A percentile compares a stretch with the other conserved stretches of the same genome.
phyloP scores from a whole-genome alignment of 1,140 invertebrate species.

The Phocides pigmalion region DNA sequence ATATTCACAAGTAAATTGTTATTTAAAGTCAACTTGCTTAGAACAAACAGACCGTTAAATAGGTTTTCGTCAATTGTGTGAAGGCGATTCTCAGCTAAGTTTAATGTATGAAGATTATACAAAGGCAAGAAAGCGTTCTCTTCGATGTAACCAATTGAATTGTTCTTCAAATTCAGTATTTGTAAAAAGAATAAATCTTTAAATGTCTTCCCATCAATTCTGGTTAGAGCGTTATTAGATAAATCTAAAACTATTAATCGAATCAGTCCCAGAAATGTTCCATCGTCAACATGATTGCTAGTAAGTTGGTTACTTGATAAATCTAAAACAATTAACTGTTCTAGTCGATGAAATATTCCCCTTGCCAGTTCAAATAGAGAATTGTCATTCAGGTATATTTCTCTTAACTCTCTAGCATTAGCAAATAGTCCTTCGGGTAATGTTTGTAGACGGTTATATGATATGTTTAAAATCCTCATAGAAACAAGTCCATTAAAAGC shows the following conservation, averaged over 20 bases:
- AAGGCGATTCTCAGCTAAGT: constrained; percentile 93
- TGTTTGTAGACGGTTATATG: constrained; percentile 90
- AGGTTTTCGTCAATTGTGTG: constrained; percentile 91
- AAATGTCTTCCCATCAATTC: constrained; percentile 93
- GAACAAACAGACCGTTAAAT: constrained; percentile 93
- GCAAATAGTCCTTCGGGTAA: constrained; percentile 92
- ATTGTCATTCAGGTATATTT: constrained; percentile 93
- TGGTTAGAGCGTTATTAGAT: constrained; percentile 92
- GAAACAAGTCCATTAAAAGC: constrained; percentile 90
- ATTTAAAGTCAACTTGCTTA: constrained; percentile 93
- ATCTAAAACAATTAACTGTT: constrained; percentile 93
- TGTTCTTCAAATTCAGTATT: constrained; percentile 94
- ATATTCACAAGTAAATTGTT: constrained; percentile 93
- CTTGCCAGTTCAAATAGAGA: constrained; percentile 90
- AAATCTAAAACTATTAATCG: constrained; percentile 93
- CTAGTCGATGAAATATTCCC: constrained; percentile 92
- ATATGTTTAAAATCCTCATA: constrained; percentile 92
- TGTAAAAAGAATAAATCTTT: constrained; percentile 94
- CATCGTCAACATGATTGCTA: constrained; percentile 91
- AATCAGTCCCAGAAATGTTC: constrained; percentile 93
- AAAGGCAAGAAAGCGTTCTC: constrained; percentile 93
- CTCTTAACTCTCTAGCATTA: constrained; percentile 90
- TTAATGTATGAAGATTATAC: constrained; percentile 93
- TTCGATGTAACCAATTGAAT: constrained; percentile 93
- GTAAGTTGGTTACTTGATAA: constrained; percentile 94